A percentile compares a stretch with the other conserved stretches of the same genome.
These are phyloP conservation scores for Harpegnathos saltator DNA, from an alignment of 1,140 invertebrate genomes.

Conservation along the genomic window DNA sequence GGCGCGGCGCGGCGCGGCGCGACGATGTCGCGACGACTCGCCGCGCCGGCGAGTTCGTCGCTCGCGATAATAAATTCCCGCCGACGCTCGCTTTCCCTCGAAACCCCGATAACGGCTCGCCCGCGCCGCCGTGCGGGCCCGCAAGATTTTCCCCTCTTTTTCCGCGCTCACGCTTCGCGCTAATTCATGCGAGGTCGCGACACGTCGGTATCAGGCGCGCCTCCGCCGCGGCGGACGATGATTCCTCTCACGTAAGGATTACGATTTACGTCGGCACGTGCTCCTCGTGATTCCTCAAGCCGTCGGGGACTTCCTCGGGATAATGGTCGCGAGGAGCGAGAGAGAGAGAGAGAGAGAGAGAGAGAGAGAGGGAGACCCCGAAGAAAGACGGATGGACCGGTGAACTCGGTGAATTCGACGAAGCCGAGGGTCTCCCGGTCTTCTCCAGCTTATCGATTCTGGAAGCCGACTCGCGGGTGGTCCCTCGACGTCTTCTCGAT, in stretches of 20 bases:
- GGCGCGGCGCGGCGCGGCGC: no score
- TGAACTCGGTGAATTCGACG: conserved; percentile 72
- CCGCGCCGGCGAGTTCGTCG: no score
- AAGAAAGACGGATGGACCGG: conserved; percentile 70
- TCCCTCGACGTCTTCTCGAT: conserved; percentile 75
- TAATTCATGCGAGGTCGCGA: conserved; percentile 55
- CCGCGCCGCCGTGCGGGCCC: neutral
- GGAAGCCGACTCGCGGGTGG: conserved; percentile 81
- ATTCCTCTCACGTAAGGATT: conserved; percentile 65
- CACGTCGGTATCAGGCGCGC: conserved; percentile 32
- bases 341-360: neutral
- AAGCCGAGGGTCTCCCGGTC: conserved; percentile 61
- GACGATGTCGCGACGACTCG: no score
- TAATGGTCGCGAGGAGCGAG: conserved; percentile 33
- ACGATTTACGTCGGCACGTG: conserved; percentile 67
- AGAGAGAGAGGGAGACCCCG: conserved; percentile 41
- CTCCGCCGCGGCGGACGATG: conserved; percentile 30
- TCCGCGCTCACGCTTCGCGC: neutral
- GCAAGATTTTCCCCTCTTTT: conserved; percentile 4
- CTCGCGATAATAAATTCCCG: conserved; percentile 8
- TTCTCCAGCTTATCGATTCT: conserved; percentile 79
- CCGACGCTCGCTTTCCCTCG: neutral
- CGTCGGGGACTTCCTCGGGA: conserved; percentile 45
- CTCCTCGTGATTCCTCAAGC: conserved; percentile 70
- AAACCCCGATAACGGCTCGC: conserved; percentile 8